phyloP scores from a whole-genome alignment of 2,888 invertebrate genomes.

The Arrhopalites spinosus region DNA sequence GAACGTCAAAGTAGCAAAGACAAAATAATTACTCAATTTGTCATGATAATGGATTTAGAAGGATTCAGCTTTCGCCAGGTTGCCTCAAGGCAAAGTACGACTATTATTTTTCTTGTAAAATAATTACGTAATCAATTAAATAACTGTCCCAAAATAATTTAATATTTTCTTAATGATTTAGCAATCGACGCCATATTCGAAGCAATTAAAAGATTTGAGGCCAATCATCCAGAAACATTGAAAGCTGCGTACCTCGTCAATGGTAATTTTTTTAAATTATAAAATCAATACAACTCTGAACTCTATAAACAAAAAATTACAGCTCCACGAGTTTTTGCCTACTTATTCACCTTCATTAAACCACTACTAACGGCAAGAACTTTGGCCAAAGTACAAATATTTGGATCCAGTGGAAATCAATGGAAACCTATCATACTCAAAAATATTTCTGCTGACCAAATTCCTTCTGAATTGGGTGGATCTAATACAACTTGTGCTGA shows the following conservation, averaged over 20 bases:
- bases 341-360: conserved; percentile 38
- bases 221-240: conserved; percentile 9
- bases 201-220: background rate
- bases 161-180: background rate
- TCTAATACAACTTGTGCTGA: conserved; percentile 20
- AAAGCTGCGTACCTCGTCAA: background rate
- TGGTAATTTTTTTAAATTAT: no score
- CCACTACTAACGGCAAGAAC: conserved; percentile 36
- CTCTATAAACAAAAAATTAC: no score
- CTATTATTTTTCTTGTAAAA: no score
- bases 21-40: conserved; percentile 38
- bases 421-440: conserved; percentile 26
- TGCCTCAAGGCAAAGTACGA: conserved; percentile 44
- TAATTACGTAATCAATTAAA: no score
- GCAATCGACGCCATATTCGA: conserved; percentile 5
- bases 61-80: conserved; percentile 45
- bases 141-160: conserved; percentile 1
- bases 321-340: conserved; percentile 40
- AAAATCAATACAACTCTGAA: no score
- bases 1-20: conserved; percentile 17
- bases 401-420: conserved; percentile 28
- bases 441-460: conserved; percentile 28
- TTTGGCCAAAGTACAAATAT: conserved; percentile 36
- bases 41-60: conserved; percentile 45
- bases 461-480: conserved; percentile 33